Evolutionary conservation across 2,113 vertebrate species (phyloP), one percentile per base, ranked within the genome.

Genomic region (Percina caprodes): DNA sequence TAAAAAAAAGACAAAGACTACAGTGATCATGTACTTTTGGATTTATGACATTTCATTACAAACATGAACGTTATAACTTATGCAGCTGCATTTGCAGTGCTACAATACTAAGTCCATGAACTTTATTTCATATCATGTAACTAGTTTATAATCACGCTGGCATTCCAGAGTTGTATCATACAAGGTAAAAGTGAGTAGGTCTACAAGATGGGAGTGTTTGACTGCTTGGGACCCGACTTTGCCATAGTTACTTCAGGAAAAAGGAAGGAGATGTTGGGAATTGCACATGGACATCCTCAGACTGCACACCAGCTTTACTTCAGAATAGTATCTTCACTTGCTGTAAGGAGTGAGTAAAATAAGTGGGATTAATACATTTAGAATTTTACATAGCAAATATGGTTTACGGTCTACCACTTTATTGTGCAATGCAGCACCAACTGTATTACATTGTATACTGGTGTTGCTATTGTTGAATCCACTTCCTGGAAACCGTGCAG

Each of bases 251-350:
- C 62, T 82, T 67, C 75, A 18, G 48, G 48, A 67, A 33, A 70
- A 26, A 60, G 21, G 69, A 85, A 56, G 51, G 39, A 74, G 58
- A 86, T 35, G 82, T 65, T 78, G 76, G 82, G 69, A 61, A 85
- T 54, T 80, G 56, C 72, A 88, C 80, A 48, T 69, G 35, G 16
- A 77, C 13, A 85, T 87, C 74, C 18, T 84, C 35, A 76, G 11
- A 80, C n/a, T 39, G 65, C 59, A 56, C 13, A 2, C 30, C 23
- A 52, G 39, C 42, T 83, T 77, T 89, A 96, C 78, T 96, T 96
- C 91, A 96, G 88, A 60, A 99, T 98, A 74, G 94, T 96, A 1
- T 98, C 98, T 72, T 97, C 96, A 35, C 18, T 96, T 54, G 97
- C 97, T 98, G 90, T 3, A 83, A 93, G 7, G 30, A 51, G 62